phyloP scores from a whole-genome alignment of 2,113 vertebrate species.

The Polypterus senegalus region DNA sequence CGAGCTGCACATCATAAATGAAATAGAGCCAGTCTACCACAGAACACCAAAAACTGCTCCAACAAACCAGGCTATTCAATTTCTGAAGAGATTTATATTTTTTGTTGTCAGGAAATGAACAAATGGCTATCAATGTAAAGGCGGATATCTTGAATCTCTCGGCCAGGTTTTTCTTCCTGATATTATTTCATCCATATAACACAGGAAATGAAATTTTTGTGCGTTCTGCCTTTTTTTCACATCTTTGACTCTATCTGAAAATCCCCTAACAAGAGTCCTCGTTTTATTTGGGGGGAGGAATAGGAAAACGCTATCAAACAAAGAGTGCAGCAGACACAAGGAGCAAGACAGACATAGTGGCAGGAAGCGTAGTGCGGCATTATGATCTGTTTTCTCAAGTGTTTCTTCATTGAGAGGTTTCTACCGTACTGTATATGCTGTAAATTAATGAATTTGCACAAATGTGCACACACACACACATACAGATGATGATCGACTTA shows the following conservation, averaged over 20 bases:
- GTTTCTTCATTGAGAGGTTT: too few species aligned
- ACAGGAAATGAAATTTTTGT: slow-evolving; percentile 94
- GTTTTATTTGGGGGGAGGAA: slow-evolving; percentile 21
- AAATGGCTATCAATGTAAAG: slow-evolving; percentile 96
- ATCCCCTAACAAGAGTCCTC: slow-evolving; percentile 28
- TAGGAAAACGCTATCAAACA: slow-evolving; percentile 33
- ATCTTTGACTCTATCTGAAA: slow-evolving; percentile 55
- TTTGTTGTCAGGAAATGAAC: slow-evolving; percentile 99
- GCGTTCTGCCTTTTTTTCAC: slow-evolving; percentile 34
- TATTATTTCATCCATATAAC: slow-evolving; percentile 72
- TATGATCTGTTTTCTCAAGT: too few species aligned
- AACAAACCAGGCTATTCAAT: slow-evolving; percentile 64
- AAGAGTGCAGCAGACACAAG: slow-evolving; percentile 32
- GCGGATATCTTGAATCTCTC: slow-evolving; percentile 77
- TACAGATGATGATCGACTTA: too few species aligned
- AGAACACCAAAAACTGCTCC: slow-evolving; percentile 61
- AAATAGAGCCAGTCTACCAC: slow-evolving; percentile 63
- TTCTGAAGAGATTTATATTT: slow-evolving; percentile 73
- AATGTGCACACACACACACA: too few species aligned
- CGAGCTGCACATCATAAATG: slow-evolving; percentile 58
- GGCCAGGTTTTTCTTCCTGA: slow-evolving; percentile 81
- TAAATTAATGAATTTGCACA: too few species aligned
- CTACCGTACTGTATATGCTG: too few species aligned
- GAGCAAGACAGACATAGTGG: slow-evolving; percentile 13
- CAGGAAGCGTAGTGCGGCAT: too few species aligned